Base-by-base conservation (phyloP, 2,888 invertebrate species). In the Lasioglossum oenotherae region DNA sequence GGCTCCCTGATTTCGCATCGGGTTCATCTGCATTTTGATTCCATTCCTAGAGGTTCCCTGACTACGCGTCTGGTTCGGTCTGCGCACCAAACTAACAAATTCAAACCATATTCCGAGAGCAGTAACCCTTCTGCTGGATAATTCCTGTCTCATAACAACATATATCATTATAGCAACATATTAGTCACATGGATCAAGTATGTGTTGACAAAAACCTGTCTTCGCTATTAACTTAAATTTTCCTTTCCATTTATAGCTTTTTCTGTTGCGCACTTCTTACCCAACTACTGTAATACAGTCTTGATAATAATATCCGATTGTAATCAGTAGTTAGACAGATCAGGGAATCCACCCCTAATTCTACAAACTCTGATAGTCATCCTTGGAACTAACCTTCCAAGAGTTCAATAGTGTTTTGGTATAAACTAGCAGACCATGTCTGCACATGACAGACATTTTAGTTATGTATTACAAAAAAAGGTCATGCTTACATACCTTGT, bases 401-500 rank as follows among this genome's bases (percentile, higher is more conserved):
- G 38, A 69, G 38, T 69, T 69, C 10, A 38, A 69, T 38, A 23
- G 23, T 69, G 10, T 38, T 69, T 69, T 69, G n/a, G 57, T n/a
- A 38, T 35, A 35, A 38, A 69, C 69, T 38, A 69, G 19, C 35
- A 35, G 35, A 69, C 23, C 35, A 19, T 69, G 35, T 69, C 67
- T 69, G 23, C 23, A 69, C 38, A 38, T 35, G 19, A 19, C 35
- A 23, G 23, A 38, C 35, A 38, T 19, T 35, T 38, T 69, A 69
- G 8, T 69, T 69, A 69, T 12, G 19, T 71, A 71, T 41, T 4
- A 71, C n/a, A 41, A 57, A 71, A n/a, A n/a, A 6, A 1, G 12
- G 41, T 41, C 71, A 41, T 71, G 71, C 71, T 53, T 35, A 95
- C 97, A 96, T 96, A 99, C 99, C 98, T 97, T 98, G 98, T 95